Evolutionary conservation across 1,140 invertebrate genomes (phyloP).

Genomic region (Cherax destructor): DNA sequence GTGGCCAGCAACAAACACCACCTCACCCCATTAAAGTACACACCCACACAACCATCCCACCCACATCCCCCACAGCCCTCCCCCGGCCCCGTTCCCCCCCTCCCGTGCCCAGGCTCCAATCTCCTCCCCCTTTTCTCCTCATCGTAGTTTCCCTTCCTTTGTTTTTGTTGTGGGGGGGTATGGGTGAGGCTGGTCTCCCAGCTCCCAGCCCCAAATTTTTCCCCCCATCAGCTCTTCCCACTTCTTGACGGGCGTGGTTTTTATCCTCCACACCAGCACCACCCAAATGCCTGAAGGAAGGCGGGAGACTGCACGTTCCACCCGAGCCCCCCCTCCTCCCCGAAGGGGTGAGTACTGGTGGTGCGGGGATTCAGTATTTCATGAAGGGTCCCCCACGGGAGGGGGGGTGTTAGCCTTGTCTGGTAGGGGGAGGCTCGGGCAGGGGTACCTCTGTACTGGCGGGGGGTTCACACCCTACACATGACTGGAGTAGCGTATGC

Average conservation of each 20-base stretch:
- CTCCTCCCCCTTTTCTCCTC: not conserved
- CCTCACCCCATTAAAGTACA: too few species aligned
- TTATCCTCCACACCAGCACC: too few species aligned
- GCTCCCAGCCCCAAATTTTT: not conserved
- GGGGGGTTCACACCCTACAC: not conserved
- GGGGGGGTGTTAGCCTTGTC: not conserved
- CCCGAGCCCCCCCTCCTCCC: not conserved
- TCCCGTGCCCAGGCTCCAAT: not conserved
- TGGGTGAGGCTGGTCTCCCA: slow-evolving; percentile 7
- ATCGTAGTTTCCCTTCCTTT: not conserved
- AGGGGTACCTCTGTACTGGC: slow-evolving; percentile 40
- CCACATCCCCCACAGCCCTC: slow-evolving; percentile 7
- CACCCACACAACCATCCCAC: too few species aligned
- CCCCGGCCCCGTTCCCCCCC: slow-evolving; percentile 32
- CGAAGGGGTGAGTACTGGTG: not conserved
- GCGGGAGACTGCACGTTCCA: too few species aligned
- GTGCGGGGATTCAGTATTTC: not conserved
- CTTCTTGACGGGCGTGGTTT: too few species aligned
- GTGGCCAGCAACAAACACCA: not conserved
- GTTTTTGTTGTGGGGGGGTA: not conserved
- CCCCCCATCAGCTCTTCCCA: too few species aligned
- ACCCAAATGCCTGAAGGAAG: too few species aligned
- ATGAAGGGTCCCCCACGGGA: not conserved
- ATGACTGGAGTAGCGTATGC: not conserved
- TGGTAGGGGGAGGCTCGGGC: slow-evolving; percentile 18